These are phyloP conservation scores for Cyprinodon diabolis DNA, from an alignment of 2,797 vertebrate genomes.

Conservation along the genomic window DNA sequence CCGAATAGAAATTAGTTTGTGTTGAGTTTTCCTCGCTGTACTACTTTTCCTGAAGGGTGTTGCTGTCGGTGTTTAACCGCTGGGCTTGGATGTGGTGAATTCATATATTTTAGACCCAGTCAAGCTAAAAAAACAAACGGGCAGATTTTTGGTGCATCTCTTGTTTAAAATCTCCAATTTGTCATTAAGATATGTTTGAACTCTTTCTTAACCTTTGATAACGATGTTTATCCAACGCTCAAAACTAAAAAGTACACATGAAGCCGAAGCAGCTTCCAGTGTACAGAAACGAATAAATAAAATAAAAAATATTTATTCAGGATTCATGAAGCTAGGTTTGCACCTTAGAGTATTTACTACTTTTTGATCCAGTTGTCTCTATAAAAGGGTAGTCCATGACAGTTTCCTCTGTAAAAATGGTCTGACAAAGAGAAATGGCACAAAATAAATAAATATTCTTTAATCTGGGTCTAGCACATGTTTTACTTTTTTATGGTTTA, in stretches of 20 bases:
- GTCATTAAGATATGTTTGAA: slow-evolving; percentile 6
- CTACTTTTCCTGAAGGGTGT: neutral
- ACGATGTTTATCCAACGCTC: neutral
- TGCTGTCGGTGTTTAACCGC: neutral
- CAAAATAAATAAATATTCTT: neutral
- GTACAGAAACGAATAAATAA: neutral
- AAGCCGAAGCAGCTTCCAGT: slow-evolving; percentile 19
- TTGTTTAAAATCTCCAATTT: slow-evolving; percentile 22
- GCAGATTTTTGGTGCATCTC: neutral
- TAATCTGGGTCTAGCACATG: neutral
- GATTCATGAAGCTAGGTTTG: slow-evolving; percentile 5
- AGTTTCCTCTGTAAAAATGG: neutral
- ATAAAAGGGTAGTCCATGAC: neutral
- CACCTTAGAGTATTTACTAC: neutral
- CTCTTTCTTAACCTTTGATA: neutral
- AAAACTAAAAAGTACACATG: neutral
- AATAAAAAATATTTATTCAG: neutral
- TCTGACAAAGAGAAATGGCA: neutral
- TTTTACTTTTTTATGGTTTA: neutral
- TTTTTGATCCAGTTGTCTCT: neutral
- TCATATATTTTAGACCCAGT: neutral
- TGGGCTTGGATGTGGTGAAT: neutral
- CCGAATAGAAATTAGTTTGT: neutral
- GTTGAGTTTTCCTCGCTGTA: neutral
- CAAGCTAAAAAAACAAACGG: neutral